phyloP scores from a whole-genome alignment of 2,888 invertebrate genomes.

The Lampropteryx suffumata region DNA sequence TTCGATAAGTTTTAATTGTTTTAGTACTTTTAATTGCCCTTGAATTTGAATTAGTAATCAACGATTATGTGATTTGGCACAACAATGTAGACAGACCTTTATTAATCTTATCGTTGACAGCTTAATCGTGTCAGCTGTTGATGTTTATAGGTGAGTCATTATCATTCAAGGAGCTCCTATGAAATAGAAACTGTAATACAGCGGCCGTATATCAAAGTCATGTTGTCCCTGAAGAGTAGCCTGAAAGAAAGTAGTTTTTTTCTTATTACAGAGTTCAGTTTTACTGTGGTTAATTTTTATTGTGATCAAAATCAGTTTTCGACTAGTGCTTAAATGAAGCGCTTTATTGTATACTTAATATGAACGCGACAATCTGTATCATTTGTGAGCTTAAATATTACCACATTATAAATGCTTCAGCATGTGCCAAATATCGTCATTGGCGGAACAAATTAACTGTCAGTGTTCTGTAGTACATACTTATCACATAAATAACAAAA shows the following conservation, averaged over 20 bases:
- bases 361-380: neutral
- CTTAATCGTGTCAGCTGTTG: constrained; percentile 30
- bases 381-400: neutral
- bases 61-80: constrained; percentile 30
- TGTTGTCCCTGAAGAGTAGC: no score
- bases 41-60: constrained; percentile 13
- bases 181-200: neutral
- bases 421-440: neutral
- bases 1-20: constrained; percentile 2
- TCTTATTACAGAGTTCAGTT: no score
- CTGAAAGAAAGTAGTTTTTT: no score
- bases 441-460: neutral
- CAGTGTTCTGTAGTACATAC: neutral
- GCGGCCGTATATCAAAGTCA: neutral
- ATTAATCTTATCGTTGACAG: constrained; percentile 39
- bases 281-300: no score
- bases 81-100: constrained; percentile 28
- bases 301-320: constrained; percentile 2
- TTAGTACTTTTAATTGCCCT: neutral
- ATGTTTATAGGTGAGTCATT: constrained; percentile 25
- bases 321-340: constrained; percentile 7
- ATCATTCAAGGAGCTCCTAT: neutral
- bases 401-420: neutral
- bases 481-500: no score
- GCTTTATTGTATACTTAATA: constrained; percentile 5